These are phyloP conservation scores for cattle (Bos taurus) DNA, from an alignment of 2,113 vertebrate genomes.

Conservation along the genomic window DNA sequence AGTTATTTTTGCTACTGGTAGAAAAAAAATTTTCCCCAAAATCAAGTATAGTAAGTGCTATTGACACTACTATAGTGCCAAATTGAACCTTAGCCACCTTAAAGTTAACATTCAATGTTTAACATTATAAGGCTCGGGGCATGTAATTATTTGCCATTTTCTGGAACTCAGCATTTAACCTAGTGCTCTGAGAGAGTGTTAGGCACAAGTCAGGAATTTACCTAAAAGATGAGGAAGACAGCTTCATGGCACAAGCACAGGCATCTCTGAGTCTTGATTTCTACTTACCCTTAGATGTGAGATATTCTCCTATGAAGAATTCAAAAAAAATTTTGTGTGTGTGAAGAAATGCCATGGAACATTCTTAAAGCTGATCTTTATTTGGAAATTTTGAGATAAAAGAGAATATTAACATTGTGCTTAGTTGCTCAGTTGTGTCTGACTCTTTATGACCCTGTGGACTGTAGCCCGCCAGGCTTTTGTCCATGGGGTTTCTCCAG, in stretches of 20 bases:
- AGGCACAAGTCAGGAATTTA: not conserved
- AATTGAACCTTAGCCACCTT: not conserved
- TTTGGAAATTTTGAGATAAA: not conserved
- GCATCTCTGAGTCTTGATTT: not conserved
- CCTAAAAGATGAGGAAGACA: not conserved
- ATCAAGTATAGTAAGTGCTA: not conserved
- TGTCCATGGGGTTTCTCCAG: not conserved
- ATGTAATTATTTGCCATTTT: not conserved
- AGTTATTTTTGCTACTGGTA: conserved; percentile 9
- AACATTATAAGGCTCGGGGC: not conserved
- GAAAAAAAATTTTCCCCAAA: not conserved
- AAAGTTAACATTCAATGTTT: conserved; percentile 15
- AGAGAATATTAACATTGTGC: not conserved
- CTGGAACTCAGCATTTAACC: not conserved
- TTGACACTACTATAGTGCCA: not conserved
- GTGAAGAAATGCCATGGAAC: not conserved
- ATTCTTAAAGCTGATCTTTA: not conserved
- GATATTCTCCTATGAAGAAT: not conserved
- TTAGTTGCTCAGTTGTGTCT: not conserved
- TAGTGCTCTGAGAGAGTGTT: not conserved
- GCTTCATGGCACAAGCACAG: not conserved
- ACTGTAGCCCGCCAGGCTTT: not conserved
- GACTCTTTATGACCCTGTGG: not conserved
- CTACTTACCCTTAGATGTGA: not conserved
- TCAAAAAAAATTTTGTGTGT: not conserved